Evolutionary conservation across 2,888 invertebrate species (phyloP).

Genomic region (Chrysolina haemoptera): DNA sequence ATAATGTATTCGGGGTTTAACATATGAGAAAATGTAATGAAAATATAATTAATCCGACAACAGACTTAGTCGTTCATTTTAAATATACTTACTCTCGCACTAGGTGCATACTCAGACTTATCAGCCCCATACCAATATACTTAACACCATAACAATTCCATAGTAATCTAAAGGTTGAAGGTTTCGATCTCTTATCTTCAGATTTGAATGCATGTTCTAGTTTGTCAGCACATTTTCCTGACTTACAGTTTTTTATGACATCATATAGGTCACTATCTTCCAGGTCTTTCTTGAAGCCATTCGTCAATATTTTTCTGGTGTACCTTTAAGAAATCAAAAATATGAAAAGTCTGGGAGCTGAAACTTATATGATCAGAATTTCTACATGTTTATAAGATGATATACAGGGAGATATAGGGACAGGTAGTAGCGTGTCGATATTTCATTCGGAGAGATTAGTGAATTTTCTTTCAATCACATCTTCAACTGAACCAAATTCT

Average conservation of each 20-base stretch:
- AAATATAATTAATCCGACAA: too few relatives aligned
- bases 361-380: too few relatives aligned
- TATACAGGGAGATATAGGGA: too few relatives aligned
- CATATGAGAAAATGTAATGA: too few relatives aligned
- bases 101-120: constrained; percentile 47
- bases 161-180: constrained; percentile 54
- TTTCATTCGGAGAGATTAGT: too few relatives aligned
- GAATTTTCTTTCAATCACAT: too few relatives aligned
- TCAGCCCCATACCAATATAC: constrained; percentile 50
- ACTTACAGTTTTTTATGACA: constrained; percentile 69
- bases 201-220: constrained; percentile 63
- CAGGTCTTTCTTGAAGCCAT: constrained; percentile 76
- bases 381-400: too few relatives aligned
- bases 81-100: constrained; percentile 62
- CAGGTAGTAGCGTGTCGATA: too few relatives aligned
- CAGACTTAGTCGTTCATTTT: not conserved
- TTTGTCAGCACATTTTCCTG: constrained; percentile 57
- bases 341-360: too few relatives aligned
- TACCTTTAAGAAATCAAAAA: constrained; percentile 71
- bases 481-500: too few relatives aligned
- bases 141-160: constrained; percentile 56
- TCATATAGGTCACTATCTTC: constrained; percentile 76
- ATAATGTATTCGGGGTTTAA: too few relatives aligned
- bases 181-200: constrained; percentile 48
- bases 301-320: constrained; percentile 77